Evolutionary conservation across 2,797 vertebrate species (phyloP).

Genomic region (Lepidocolaptes lacrymiger): DNA sequence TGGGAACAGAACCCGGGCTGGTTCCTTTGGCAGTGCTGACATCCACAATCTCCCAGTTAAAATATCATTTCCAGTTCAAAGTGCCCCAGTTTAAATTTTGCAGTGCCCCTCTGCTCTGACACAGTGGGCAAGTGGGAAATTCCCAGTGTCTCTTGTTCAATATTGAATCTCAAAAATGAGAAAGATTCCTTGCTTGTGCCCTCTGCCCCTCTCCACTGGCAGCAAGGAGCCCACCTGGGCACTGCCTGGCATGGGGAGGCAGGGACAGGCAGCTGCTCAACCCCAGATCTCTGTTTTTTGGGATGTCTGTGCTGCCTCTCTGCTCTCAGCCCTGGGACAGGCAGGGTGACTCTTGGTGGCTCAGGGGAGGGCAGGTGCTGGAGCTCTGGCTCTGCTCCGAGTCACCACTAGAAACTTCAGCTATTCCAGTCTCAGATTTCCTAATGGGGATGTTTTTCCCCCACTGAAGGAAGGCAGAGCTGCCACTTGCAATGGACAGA

Average conservation of each 20-base stretch:
- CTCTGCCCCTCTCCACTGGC: background rate
- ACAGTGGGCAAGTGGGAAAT: background rate
- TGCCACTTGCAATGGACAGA: background rate
- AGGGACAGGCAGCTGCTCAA: background rate
- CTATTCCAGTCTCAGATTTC: background rate
- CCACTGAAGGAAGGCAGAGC: background rate
- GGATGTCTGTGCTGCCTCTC: background rate
- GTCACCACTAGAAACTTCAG: background rate
- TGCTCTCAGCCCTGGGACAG: fast-evolving
- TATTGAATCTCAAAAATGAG: background rate
- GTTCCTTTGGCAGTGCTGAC: fast-evolving
- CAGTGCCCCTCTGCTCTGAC: background rate
- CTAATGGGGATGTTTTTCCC: background rate
- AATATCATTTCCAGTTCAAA: background rate
- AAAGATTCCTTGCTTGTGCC: too few relatives aligned
- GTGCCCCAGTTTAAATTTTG: fast-evolving
- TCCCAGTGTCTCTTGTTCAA: background rate
- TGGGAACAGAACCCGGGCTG: background rate
- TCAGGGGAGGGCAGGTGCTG: background rate
- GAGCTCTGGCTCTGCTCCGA: background rate
- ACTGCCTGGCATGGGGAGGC: too few relatives aligned
- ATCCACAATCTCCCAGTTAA: background rate
- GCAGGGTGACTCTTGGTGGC: background rate
- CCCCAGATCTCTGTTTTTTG: fast-evolving
- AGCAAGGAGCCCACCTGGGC: background rate